phyloP scores from a whole-genome alignment of 2,888 invertebrate species.

The Atethmia centrago region DNA sequence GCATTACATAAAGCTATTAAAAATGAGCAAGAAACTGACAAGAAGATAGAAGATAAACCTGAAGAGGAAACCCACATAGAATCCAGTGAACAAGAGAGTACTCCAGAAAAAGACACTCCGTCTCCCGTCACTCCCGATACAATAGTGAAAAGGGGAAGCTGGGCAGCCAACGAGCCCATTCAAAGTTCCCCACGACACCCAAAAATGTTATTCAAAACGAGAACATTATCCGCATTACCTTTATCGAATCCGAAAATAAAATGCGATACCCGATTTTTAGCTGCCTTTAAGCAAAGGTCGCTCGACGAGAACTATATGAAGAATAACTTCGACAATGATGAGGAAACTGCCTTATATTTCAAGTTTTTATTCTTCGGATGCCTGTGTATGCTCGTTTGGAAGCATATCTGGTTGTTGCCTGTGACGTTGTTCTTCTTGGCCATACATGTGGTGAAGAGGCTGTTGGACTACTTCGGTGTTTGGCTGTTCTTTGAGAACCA shows the following conservation, averaged over 20 bases:
- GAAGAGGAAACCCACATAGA: constrained; percentile 75
- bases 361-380: constrained; percentile 95
- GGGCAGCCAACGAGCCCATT: constrained; percentile 76
- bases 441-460: constrained; percentile 91
- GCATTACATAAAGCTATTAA: constrained; percentile 80
- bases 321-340: constrained; percentile 84
- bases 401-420: constrained; percentile 95
- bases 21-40: constrained; percentile 69
- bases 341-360: constrained; percentile 93
- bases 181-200: constrained; percentile 83
- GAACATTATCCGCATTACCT: constrained; percentile 86
- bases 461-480: constrained; percentile 88
- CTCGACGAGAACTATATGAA: constrained; percentile 86
- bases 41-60: constrained; percentile 73
- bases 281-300: constrained; percentile 84
- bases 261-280: constrained; percentile 81
- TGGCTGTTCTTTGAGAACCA: constrained; percentile 87
- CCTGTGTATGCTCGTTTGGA: constrained; percentile 95
- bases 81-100: constrained; percentile 78
- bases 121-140: constrained; percentile 80
- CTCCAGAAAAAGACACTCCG: constrained; percentile 81
- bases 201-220: constrained; percentile 84
- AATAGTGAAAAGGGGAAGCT: constrained; percentile 78
- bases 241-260: constrained; percentile 80
- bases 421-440: constrained; percentile 94